Percentiles rank a stretch among this genome's conserved stretches.
Conservation (phyloP, 2,797 vertebrate genomes). For the Sphenopsis melanotis region DNA sequence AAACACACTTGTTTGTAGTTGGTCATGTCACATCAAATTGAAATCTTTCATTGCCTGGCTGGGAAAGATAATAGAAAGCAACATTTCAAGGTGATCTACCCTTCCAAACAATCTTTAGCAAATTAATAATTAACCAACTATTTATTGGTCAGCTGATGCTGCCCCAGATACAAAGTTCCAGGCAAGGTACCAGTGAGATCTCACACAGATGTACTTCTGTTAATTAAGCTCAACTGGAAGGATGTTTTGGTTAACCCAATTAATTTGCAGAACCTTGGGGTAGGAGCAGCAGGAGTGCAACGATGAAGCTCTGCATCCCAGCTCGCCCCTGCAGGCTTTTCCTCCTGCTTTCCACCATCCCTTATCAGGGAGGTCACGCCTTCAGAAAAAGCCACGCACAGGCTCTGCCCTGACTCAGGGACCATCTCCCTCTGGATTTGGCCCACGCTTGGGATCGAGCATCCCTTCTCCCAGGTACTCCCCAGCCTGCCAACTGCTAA, state of each 20-base stretch:
- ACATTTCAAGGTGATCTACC: constrained; percentile 52
- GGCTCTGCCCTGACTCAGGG: background rate
- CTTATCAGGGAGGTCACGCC: background rate
- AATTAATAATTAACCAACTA: constrained; percentile 60
- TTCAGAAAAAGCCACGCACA: accelerated
- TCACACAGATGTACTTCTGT: background rate
- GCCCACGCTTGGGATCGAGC: accelerated
- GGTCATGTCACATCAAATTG: background rate
- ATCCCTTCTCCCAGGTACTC: background rate
- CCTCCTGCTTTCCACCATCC: background rate
- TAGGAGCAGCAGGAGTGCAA: background rate
- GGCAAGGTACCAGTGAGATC: background rate
- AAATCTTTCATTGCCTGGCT: constrained; percentile 13
- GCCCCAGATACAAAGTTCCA: background rate
- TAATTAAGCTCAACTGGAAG: background rate
- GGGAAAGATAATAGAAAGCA: constrained; percentile 10
- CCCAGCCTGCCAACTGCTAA: background rate
- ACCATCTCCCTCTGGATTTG: background rate
- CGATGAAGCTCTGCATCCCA: background rate
- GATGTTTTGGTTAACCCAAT: background rate
- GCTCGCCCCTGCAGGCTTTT: background rate
- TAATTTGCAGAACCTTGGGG: background rate
- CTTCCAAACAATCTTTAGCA: constrained; percentile 27
- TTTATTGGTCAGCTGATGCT: constrained; percentile 47
- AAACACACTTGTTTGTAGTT: background rate